Conservation (phyloP, 2,113 vertebrate genomes). For the Lamprologus speciosus region DNA sequence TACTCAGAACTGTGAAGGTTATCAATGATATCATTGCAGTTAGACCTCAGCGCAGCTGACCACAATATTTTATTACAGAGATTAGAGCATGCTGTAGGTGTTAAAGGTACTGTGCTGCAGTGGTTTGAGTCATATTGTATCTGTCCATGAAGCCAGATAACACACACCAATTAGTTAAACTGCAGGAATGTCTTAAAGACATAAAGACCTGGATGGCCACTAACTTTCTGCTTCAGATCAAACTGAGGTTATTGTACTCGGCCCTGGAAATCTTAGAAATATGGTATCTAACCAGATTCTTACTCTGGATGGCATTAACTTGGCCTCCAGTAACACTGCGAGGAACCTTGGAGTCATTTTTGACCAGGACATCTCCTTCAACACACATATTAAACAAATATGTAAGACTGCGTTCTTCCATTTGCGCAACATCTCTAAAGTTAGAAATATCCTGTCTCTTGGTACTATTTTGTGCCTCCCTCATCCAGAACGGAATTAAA, state of each 20-base stretch:
- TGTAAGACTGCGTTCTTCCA: background rate
- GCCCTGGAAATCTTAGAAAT: background rate
- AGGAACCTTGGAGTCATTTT: background rate
- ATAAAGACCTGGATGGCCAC: background rate
- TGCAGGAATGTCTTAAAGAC: background rate
- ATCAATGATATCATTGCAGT: background rate
- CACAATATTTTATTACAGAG: background rate
- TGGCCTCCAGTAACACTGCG: fast-evolving
- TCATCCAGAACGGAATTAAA: background rate
- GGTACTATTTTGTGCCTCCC: background rate
- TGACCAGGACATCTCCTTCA: background rate
- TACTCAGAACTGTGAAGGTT: no score
- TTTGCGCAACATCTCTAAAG: background rate
- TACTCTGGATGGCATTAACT: background rate
- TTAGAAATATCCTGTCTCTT: background rate
- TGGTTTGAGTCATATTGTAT: background rate
- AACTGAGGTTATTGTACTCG: background rate
- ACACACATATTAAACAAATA: fast-evolving
- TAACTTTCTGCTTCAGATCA: background rate
- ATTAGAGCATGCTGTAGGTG: background rate
- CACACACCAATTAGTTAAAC: background rate
- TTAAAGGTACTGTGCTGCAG: background rate
- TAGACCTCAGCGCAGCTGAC: background rate
- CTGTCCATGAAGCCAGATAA: fast-evolving
- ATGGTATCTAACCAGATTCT: background rate